Percentiles rank a stretch among this genome's conserved stretches.
These are phyloP conservation scores for Acronicta alni DNA, from an alignment of 2,888 invertebrate genomes.

Conservation along the genomic window DNA sequence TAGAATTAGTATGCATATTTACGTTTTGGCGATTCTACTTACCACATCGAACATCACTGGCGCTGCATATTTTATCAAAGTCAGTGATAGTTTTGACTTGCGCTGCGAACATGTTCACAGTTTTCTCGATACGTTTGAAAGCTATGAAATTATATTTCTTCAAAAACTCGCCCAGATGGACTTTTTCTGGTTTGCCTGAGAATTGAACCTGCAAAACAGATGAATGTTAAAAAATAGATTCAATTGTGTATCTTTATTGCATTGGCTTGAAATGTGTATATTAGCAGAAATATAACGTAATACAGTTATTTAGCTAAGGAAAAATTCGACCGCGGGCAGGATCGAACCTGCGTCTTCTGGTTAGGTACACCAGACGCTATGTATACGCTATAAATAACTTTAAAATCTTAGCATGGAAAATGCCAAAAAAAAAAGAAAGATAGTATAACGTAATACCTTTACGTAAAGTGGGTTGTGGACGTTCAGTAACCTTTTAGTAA, in stretches of 20 bases:
- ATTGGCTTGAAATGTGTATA: no score
- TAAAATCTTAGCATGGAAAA: no score
- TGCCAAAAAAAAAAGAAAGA: no score
- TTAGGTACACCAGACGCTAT: no score
- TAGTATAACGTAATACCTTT: conserved; percentile 66
- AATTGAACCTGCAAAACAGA: conserved; percentile 67
- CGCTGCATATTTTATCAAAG: conserved; percentile 67
- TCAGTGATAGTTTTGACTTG: conserved; percentile 65
- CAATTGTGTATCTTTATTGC: background rate
- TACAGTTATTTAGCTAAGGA: no score
- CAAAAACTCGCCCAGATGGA: conserved; percentile 63
- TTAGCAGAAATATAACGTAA: no score
- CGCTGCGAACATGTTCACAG: conserved; percentile 63
- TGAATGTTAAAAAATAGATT: background rate
- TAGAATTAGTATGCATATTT: background rate
- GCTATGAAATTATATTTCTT: conserved; percentile 65
- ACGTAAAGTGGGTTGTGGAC: conserved; percentile 72
- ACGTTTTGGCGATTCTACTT: conserved; percentile 33
- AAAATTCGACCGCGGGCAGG: no score
- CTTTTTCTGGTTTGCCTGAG: conserved; percentile 65
- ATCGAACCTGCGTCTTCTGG: no score
- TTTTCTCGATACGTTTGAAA: conserved; percentile 64
- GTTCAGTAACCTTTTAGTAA: conserved; percentile 75
- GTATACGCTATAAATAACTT: no score
- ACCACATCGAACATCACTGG: conserved; percentile 67